Evolutionary conservation across 2,888 invertebrate species (phyloP), one percentile per base, ranked within the genome.

Genomic region (Lasioglossum zephyrum): DNA sequence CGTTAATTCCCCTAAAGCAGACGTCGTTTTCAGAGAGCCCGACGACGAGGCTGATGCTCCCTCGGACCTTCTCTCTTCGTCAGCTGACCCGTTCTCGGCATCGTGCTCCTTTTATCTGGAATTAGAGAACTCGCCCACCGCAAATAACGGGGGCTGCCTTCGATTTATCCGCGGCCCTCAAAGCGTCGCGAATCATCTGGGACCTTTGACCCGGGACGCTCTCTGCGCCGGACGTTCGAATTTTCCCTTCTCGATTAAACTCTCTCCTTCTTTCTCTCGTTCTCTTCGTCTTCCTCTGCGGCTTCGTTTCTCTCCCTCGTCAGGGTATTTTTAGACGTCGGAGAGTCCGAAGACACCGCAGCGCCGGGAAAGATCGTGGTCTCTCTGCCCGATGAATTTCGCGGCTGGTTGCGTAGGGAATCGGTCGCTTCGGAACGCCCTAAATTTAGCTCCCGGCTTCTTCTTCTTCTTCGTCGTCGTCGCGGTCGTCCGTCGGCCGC

Each of bases 161-260:
- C 26, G 80, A 49, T 79, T 73, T 79, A 82, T 66, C 49, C 49
- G 60, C 2, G 63, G 22, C 11, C 73, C 49, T 73, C 73, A 44
- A 36, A 53, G 81, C 81, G 41, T 16, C 5, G 73, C 49, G n/a
- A 63, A 53, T 73, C 72, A 36, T 18, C 16, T 26, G 47, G 31
- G 53, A 73, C 83, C 84, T 84, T 82, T 84, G 84, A 84, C 84
- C 82, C 77, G 8, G 47, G n/a, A 22, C 76, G 36, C 84, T 72
- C n/a, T 53, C 70, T 53, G 77, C 44, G 53, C 41, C 44, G 57
- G 39, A n/a, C 73, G 49, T 57, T 31, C 75, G 73, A 84, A 82
- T 77, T 84, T 72, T 72, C 84, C 84, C 82, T 77, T 77, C 82
- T 84, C 84, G 84, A 84, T 84, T 84, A 84, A 84, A 84, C 84